Base-by-base conservation (phyloP, 1,140 invertebrate genomes). In the Lordiphosa collinella region DNA sequence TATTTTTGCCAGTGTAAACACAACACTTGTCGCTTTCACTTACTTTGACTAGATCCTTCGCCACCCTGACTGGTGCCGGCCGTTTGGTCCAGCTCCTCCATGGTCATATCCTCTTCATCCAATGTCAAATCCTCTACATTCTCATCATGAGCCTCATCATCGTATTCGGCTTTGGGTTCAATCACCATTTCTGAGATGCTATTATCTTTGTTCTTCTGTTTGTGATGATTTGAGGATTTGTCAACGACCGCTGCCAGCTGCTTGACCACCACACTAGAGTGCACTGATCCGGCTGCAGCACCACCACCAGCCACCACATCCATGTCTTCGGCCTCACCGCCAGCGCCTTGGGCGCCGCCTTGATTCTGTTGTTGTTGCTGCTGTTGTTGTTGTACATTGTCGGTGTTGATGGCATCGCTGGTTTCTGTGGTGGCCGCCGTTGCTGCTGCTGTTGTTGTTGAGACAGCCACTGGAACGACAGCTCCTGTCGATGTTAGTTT, bases 91-190 rank as follows among this genome's bases (percentile, higher is more conserved):
- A 91, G 90, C 74, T 89, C 89, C 55, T 89, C 88, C 79, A 88
- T 85, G 60, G 78, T 79, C 80, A 89, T 85, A 57, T 89, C 92
- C 85, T 95, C 94, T 74, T 95, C 94, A 87, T 95, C 94, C 55
- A 95, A 89, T 61, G 94, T 95, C 89, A 95, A 91, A 89, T 95
- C 94, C 90, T 96, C 94, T 74, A 95, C 94, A 86, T 93, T 93
- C 84, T 95, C 94, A 70, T 95, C 93, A 54, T 93, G 92, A 40
- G 89, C 87, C 72, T 95, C 93, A 72, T 95, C 93, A 67, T 93
- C 89, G 89, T 93, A 94, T 90, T 94, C 93, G 90, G 92, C 92
- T 90, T 94, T 94, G 89, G 93, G 93, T 90, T 94, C 93, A 72
- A 94, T 91, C 87, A 93, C 90, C 87, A 91, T 86, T 89, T 91